Base-by-base conservation (phyloP, 2,888 invertebrate genomes). In the Nematopogon swammerdamellus region DNA sequence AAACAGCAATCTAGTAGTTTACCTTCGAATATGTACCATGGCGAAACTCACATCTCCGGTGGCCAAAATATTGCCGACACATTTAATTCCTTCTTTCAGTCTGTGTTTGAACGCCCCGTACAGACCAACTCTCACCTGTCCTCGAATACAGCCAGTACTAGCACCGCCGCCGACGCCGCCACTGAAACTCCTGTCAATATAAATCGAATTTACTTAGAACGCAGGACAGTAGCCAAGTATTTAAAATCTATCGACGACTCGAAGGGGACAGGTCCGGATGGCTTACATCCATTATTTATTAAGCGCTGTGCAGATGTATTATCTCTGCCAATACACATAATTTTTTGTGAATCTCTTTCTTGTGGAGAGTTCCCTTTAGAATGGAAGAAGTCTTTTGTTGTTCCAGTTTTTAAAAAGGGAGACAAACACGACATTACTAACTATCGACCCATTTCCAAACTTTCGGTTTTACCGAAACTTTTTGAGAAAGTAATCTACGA, bases 331-430 rank as follows among this genome's bases (percentile, higher is more conserved):
- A 14, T 36, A 8, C 36, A 36, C 36, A 36, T 36, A 3, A 36
- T 36, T 14, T 36, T 14, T 36, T 36, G 6, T 14, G 3, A 36
- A 36, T 36, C 36, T 3, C n/a, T 36, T 14, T 8, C 36, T 14
- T 8, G 36, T 36, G 36, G 36, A 14, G 11, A 36, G n/a, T 36
- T 36, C n/a, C 36, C 36, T 14, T 14, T 36, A 14, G 8, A 36
- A 14, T 36, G 36, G 36, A 36, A 14, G 14, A 36, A 36, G n/a
- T 36, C 36, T 3, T 36, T 36, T 14, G 36, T 36, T 14, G 36
- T 36, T 14, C 47, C 47, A 17, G 18, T 47, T 47, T 47, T 47
- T 20, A 30, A 47, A 17, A 47, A 29, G 6, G 47, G 46, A 14
- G 18, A 25, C 17, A 25, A 25, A 18, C 46, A 47, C n/a, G 18